These are phyloP conservation scores for Mormyrus proboscirostris DNA, from an alignment of 2,797 vertebrate genomes.

Conservation along the genomic window DNA sequence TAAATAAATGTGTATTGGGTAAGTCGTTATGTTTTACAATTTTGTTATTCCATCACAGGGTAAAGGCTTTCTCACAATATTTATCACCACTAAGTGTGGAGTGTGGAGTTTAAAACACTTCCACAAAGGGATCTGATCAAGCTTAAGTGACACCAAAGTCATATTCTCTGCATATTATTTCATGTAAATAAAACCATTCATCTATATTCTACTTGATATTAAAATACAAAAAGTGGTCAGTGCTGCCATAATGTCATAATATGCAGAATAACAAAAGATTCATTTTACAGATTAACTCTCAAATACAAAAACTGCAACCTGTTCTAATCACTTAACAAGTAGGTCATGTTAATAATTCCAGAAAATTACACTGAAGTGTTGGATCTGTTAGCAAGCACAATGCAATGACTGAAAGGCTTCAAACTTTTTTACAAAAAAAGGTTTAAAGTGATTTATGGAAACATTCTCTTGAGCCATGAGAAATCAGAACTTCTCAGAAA, in stretches of 20 bases:
- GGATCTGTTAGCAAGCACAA: neutral
- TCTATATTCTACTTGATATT: constrained; percentile 23
- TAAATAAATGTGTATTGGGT: neutral
- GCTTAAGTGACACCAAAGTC: constrained; percentile 56
- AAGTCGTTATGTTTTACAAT: constrained; percentile 2
- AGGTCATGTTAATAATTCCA: neutral
- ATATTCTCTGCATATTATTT: constrained; percentile 56
- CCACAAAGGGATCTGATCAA: constrained; percentile 40
- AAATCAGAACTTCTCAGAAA: neutral
- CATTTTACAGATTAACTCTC: neutral
- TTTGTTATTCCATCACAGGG: constrained; percentile 31
- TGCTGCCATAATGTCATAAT: neutral
- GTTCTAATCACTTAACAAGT: neutral
- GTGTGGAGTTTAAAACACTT: constrained; percentile 33
- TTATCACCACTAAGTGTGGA: neutral
- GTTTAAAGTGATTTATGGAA: neutral
- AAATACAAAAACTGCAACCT: neutral
- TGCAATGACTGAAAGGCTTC: neutral
- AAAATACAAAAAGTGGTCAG: neutral
- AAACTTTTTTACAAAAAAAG: neutral
- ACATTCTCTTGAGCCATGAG: neutral
- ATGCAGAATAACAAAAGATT: neutral
- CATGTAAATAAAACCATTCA: constrained; percentile 47
- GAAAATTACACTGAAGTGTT: neutral
- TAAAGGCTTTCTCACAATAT: neutral